A percentile compares a stretch with the other conserved stretches of the same genome.
phyloP scores from a whole-genome alignment of 2,888 invertebrate genomes.

The Lydus trimaculatus region DNA sequence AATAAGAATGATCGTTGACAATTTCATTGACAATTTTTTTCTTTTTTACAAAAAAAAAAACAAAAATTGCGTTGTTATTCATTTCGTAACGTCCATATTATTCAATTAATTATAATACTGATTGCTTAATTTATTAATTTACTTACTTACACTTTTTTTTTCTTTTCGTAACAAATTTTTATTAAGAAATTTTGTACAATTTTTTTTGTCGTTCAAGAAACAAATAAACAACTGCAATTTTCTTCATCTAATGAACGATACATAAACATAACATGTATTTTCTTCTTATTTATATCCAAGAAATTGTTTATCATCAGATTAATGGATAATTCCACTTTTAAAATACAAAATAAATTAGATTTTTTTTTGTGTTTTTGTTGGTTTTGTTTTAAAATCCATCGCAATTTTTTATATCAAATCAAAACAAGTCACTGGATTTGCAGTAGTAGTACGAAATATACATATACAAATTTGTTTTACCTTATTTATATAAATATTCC shows the following conservation, averaged over 20 bases:
- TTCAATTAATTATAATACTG: constrained; percentile 51
- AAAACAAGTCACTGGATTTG: constrained; percentile 42
- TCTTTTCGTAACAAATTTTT: constrained; percentile 45
- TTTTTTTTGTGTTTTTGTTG: neutral
- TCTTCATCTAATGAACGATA: neutral
- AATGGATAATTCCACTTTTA: neutral
- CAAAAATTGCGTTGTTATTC: constrained; percentile 35
- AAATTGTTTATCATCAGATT: neutral
- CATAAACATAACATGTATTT: neutral
- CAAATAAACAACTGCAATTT: constrained; percentile 40
- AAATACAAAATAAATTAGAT: constrained; percentile 1
- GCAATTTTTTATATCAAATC: constrained; percentile 37
- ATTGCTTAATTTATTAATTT: constrained; percentile 44
- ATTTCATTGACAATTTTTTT: constrained; percentile 48
- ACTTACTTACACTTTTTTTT: constrained; percentile 35
- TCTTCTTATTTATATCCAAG: neutral
- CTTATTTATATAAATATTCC: constrained; percentile 50
- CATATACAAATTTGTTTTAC: constrained; percentile 43
- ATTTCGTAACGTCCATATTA: constrained; percentile 42
- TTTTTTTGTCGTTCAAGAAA: constrained; percentile 44
- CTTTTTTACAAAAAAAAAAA: constrained; percentile 34
- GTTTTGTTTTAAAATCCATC: constrained; percentile 33
- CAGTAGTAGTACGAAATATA: constrained; percentile 56
- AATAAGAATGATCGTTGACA: constrained; percentile 53
- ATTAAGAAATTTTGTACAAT: constrained; percentile 55